Evolutionary conservation across 2,113 vertebrate species (phyloP), one percentile per base, ranked within the genome.

Genomic region (Tonatia bakeri): DNA sequence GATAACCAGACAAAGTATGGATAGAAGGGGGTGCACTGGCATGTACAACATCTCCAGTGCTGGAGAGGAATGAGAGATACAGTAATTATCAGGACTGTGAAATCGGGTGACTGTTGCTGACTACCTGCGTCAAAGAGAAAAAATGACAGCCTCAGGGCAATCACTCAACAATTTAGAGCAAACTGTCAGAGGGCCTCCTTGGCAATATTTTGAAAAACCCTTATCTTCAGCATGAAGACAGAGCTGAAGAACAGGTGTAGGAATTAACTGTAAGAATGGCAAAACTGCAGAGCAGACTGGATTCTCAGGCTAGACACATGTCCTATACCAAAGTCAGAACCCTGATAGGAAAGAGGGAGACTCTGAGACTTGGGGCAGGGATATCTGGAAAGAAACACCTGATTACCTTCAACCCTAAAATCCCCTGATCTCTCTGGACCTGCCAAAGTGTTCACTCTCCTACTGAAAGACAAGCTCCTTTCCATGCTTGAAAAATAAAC

Each of bases 91-190:
- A 81, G 33, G 52, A 89, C 50, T 79, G 16, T 72, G 54, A 93
- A 86, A 79, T 8, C 50, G 4, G 22, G 79, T 26, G 14, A n/a
- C 70, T 79, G 10, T 77, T 72, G 16, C 77, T 64, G 59, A 95
- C 89, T 65, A 69, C 4, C 33, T 28, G 36, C 47, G 17, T 56
- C 3, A 7, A 86, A 91, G 33, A 94, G 70, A 40, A 89, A 83
- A 65, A 64, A 65, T n/a, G 59, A 79, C 10, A 69, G 76, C 61
- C 28, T 76, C 26, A 15, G 38, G 76, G 87, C 47, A 96, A 64
- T 93, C 24, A 59, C 38, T 90, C 47, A 94, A 94, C 69, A 95
- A 80, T 73, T 94, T 88, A 86, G 65, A 96, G 59, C 5, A 88
- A 92, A 82, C 56, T 91, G 73, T 81, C 52, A 70, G 72, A 97